Conservation (phyloP, 1,140 invertebrate species). For the Drosophila chauvacae region DNA sequence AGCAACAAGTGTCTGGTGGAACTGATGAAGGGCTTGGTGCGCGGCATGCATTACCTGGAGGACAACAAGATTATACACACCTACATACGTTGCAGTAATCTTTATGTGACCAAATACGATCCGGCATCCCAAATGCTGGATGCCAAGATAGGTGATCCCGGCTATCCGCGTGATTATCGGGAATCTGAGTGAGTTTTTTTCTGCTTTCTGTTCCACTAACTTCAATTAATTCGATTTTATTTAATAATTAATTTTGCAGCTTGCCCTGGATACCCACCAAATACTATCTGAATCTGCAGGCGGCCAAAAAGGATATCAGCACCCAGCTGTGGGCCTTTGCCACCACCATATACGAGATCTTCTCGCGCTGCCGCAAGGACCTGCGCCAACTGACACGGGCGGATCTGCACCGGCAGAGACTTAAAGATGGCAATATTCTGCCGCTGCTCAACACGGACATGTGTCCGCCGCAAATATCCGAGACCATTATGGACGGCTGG, state of each 20-base stretch:
- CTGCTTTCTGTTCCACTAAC: too few relatives aligned
- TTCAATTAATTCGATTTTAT: neutral
- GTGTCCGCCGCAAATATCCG: slow-evolving; percentile 93
- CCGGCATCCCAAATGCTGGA: slow-evolving; percentile 89
- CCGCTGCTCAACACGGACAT: slow-evolving; percentile 87
- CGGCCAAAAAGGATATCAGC: slow-evolving; percentile 87
- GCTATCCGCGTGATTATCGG: slow-evolving; percentile 86
- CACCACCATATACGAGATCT: slow-evolving; percentile 96
- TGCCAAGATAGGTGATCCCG: slow-evolving; percentile 93
- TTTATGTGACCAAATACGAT: slow-evolving; percentile 88
- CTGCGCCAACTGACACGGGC: slow-evolving; percentile 33
- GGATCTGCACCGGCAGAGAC: slow-evolving; percentile 77
- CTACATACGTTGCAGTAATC: slow-evolving; percentile 93
- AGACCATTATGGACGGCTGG: slow-evolving; percentile 94
- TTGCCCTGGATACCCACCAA: slow-evolving; percentile 94
- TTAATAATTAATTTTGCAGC: slow-evolving; percentile 83
- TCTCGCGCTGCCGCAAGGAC: slow-evolving; percentile 88
- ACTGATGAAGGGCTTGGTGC: slow-evolving; percentile 90
- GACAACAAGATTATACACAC: slow-evolving; percentile 93
- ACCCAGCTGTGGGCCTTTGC: slow-evolving; percentile 95
- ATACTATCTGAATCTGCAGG: slow-evolving; percentile 89
- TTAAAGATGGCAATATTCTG: slow-evolving; percentile 84
- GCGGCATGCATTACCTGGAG: slow-evolving; percentile 87
- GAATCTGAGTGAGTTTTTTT: slow-evolving; percentile 57
- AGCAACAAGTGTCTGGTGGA: slow-evolving; percentile 91